These are phyloP conservation scores for Rotaria sp. DNA, from an alignment of 2,888 invertebrate genomes.

Conservation along the genomic window DNA sequence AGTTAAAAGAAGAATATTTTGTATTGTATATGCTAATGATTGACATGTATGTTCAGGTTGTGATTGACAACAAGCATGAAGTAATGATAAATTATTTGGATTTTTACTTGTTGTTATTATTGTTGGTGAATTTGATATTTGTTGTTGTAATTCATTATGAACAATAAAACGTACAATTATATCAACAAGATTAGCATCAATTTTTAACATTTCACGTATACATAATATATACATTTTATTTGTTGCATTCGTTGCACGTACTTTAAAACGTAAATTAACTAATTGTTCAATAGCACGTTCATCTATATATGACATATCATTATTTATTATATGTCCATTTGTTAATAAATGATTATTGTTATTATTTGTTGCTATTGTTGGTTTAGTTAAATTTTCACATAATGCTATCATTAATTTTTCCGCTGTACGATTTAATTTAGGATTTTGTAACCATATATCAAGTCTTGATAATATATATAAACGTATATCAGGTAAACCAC, in stretches of 20 bases:
- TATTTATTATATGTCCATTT: not conserved
- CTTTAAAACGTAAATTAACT: conserved; percentile 25
- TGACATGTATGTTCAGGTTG: not conserved
- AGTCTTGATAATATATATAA: conserved; percentile 71
- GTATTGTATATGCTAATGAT: conserved; percentile 6
- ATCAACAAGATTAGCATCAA: conserved; percentile 12
- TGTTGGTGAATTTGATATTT: not conserved
- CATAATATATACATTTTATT: not conserved
- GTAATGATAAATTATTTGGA: not conserved
- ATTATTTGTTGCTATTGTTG: not conserved
- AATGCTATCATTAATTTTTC: not conserved
- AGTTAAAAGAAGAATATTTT: not conserved
- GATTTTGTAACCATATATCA: conserved; percentile 89
- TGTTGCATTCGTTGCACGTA: not conserved
- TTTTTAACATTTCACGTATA: not conserved
- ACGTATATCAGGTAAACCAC: conserved; percentile 77
- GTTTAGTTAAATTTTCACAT: conserved; percentile 22
- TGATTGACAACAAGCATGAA: conserved; percentile 10
- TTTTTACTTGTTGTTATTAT: not conserved
- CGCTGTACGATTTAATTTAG: conserved; percentile 62
- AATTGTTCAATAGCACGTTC: conserved; percentile 11
- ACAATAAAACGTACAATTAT: conserved; percentile 8
- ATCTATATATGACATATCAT: not conserved
- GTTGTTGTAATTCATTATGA: conserved; percentile 16
- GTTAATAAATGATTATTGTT: not conserved